Percentiles rank a stretch among this genome's conserved stretches.
Conservation (phyloP, 2,888 invertebrate species). For the Saturnia pavonia region DNA sequence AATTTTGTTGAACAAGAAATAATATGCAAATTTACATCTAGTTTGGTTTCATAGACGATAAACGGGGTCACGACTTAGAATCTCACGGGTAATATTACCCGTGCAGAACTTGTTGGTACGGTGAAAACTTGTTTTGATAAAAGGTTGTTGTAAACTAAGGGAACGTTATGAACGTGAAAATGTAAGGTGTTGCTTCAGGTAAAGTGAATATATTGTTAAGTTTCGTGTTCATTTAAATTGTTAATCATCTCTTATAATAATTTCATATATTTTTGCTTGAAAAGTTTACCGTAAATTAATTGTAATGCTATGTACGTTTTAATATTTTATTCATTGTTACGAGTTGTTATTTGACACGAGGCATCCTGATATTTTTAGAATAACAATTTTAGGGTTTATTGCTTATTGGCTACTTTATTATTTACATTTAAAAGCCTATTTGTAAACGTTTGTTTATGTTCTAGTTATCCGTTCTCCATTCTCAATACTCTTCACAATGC, state of each 20-base stretch:
- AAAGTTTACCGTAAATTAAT: neutral
- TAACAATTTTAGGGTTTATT: too few species aligned
- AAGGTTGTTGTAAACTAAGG: conserved; percentile 36
- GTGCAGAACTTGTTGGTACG: conserved; percentile 35
- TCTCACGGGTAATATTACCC: conserved; percentile 43
- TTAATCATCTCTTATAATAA: neutral
- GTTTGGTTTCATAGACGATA: conserved; percentile 8
- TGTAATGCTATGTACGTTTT: neutral
- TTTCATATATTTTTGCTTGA: neutral
- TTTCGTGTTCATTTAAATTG: neutral
- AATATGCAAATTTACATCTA: conserved; percentile 6
- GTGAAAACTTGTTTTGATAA: conserved; percentile 38
- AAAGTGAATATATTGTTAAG: conserved; percentile 20
- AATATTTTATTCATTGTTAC: conserved; percentile 24
- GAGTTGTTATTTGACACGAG: neutral
- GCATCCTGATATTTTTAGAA: neutral
- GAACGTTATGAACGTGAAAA: conserved; percentile 29
- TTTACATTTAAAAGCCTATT: too few species aligned
- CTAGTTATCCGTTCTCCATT: too few species aligned
- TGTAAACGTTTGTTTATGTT: too few species aligned
- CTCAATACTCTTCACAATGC: too few species aligned
- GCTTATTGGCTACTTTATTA: too few species aligned
- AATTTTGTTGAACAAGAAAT: neutral
- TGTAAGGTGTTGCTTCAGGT: neutral
- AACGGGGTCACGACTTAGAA: conserved; percentile 36